Conservation (phyloP, 2,888 invertebrate genomes). For the Geotrupes spiniger region DNA sequence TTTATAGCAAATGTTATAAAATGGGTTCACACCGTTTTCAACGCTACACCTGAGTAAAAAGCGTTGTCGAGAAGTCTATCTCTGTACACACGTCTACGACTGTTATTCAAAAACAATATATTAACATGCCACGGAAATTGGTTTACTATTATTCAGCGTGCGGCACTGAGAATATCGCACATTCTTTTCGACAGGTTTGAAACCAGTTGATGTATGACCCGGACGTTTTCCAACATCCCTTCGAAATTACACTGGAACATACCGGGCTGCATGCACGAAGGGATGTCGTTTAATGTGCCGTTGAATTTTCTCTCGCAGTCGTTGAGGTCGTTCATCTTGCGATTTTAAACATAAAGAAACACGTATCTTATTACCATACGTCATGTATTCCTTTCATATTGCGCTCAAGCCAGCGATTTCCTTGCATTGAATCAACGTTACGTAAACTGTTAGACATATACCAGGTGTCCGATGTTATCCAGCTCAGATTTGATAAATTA, state of each 20-base stretch:
- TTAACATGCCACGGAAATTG: not conserved
- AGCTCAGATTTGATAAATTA: no score
- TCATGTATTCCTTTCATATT: no score
- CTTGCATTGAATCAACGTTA: no score
- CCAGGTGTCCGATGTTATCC: no score
- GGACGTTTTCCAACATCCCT: slow-evolving; percentile 24
- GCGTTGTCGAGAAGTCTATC: no score
- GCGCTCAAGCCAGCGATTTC: no score
- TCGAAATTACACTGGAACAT: slow-evolving; percentile 27
- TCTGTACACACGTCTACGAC: no score
- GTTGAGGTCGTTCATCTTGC: not conserved
- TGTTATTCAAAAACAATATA: slow-evolving; percentile 1
- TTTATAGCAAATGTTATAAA: no score
- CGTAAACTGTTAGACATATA: no score
- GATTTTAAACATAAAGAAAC: not conserved
- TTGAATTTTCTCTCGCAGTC: slow-evolving; percentile 5
- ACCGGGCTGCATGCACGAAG: slow-evolving; percentile 14
- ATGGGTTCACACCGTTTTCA: no score
- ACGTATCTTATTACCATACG: not conserved
- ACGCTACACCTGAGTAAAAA: no score
- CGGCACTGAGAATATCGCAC: slow-evolving; percentile 4
- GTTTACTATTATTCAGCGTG: slow-evolving; percentile 5
- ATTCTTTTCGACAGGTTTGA: slow-evolving; percentile 29
- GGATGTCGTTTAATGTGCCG: slow-evolving; percentile 9
- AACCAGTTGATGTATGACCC: slow-evolving; percentile 29